Percentiles rank a stretch among this genome's conserved stretches.
phyloP scores from a whole-genome alignment of 2,113 vertebrate species.

The Physeter macrocephalus region DNA sequence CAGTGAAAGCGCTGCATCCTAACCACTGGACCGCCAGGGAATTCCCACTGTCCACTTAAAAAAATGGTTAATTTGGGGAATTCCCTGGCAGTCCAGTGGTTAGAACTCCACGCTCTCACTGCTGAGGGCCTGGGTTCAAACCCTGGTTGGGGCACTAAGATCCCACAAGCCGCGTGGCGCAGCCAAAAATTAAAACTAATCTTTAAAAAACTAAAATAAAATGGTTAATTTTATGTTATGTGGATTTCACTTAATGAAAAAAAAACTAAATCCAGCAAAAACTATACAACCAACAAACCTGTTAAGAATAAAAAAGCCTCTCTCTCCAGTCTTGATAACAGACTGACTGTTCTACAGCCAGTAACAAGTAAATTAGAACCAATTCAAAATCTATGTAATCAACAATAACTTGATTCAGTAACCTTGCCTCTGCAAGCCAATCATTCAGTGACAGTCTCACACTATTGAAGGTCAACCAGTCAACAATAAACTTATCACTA shows the following conservation, averaged over 20 bases:
- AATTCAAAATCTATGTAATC: background rate
- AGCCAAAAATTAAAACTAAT: too few species aligned
- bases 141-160: too few species aligned
- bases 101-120: too few species aligned
- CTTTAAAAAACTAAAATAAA: background rate
- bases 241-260: background rate
- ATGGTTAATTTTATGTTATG: background rate
- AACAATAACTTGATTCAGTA: background rate
- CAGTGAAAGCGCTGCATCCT: too few species aligned
- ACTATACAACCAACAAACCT: background rate
- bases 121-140: too few species aligned
- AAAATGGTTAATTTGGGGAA: too few species aligned
- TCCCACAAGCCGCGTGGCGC: rapidly evolving
- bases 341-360: background rate
- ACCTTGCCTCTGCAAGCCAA: background rate
- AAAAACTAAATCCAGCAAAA: background rate
- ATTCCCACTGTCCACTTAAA: too few species aligned
- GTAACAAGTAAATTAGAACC: background rate
- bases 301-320: background rate
- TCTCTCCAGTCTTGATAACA: background rate
- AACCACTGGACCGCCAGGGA: too few species aligned
- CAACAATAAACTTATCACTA: background rate
- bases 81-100: too few species aligned
- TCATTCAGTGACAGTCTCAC: background rate
- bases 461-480: background rate